Evolutionary conservation across 2,113 vertebrate species (phyloP).

Genomic region (Eupsittula cactorum): DNA sequence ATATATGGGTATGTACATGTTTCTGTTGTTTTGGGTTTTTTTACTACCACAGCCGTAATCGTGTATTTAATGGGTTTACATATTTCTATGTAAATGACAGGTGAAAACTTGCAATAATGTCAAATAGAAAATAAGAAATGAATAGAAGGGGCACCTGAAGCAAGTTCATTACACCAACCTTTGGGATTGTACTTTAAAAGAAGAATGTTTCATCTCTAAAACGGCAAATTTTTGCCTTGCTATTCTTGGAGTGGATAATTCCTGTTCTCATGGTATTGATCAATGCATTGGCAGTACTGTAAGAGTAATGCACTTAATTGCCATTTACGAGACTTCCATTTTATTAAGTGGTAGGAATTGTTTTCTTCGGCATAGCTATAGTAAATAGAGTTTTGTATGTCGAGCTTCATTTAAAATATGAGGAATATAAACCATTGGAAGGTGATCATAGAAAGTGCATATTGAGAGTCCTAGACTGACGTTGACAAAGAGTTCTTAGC

Average conservation of each 20-base stretch:
- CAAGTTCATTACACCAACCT: background rate
- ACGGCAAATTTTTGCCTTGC: background rate
- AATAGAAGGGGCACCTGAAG: background rate
- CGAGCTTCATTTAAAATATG: background rate
- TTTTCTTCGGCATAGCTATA: background rate
- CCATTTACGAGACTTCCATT: background rate
- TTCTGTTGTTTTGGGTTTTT: background rate
- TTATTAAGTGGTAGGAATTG: background rate
- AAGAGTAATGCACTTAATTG: background rate
- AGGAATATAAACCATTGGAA: background rate
- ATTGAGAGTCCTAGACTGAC: background rate
- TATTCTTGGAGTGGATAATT: background rate
- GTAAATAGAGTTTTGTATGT: background rate
- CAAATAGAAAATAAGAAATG: background rate
- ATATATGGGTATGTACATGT: constrained; percentile 90
- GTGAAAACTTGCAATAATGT: background rate
- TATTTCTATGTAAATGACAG: background rate
- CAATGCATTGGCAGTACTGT: background rate
- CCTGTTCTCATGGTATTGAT: background rate
- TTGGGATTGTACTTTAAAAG: background rate
- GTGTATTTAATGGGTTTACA: background rate
- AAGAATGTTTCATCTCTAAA: background rate
- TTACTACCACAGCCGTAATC: no score
- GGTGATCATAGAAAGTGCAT: background rate
- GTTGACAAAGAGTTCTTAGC: background rate